Percentiles rank a stretch among this genome's conserved stretches.
Conservation (phyloP, 1,140 invertebrate species). For the Colletes gigas region DNA sequence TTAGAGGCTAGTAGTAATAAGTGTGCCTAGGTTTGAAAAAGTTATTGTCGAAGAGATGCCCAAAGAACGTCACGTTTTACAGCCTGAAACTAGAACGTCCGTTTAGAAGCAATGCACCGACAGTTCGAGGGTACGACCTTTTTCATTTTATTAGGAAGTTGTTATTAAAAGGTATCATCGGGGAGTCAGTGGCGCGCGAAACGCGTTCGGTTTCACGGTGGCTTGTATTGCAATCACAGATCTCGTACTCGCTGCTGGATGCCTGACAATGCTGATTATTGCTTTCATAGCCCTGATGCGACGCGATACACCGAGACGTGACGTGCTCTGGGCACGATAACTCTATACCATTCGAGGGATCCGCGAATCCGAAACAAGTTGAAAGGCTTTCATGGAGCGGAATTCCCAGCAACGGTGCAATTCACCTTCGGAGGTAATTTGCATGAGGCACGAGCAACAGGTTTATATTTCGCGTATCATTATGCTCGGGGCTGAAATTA, state of each 20-base stretch:
- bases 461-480: not conserved
- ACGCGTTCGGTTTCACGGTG: conserved; percentile 19
- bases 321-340: conserved; percentile 17
- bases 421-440: not conserved
- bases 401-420: not conserved
- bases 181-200: conserved; percentile 6
- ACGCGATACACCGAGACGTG: conserved; percentile 47
- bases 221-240: conserved; percentile 17
- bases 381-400: conserved; percentile 32
- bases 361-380: not conserved
- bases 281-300: conserved; percentile 29
- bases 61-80: too few species aligned
- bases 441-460: conserved; percentile 5
- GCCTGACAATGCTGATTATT: conserved; percentile 37
- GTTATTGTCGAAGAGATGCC: too few species aligned
- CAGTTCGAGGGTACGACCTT: too few species aligned
- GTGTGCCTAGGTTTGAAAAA: too few species aligned
- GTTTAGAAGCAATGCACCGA: too few species aligned
- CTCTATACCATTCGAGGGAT: not conserved
- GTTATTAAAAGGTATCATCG: not conserved
- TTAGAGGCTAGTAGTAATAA: too few species aligned
- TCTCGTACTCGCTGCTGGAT: conserved; percentile 10
- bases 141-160: not conserved
- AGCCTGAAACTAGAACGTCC: too few species aligned
- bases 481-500: too few species aligned